phyloP scores from a whole-genome alignment of 2,113 vertebrate species.

The Neofelis nebulosa region DNA sequence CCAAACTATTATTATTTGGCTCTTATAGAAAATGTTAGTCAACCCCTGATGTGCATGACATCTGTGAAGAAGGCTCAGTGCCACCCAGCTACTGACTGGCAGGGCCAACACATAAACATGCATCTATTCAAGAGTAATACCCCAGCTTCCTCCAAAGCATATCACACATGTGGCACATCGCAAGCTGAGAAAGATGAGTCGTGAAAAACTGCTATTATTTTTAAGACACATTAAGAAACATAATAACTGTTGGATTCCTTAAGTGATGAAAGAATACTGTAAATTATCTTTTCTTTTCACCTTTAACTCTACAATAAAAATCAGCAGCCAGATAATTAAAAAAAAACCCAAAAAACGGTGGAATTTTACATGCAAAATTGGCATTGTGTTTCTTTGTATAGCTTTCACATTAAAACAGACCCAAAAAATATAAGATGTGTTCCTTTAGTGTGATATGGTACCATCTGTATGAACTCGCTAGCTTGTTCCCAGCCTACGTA shows the following conservation, averaged over 20 bases:
- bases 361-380: not conserved
- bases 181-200: not conserved
- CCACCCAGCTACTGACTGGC: not conserved
- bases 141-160: not conserved
- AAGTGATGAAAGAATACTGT: not conserved
- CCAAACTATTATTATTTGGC: not conserved
- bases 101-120: not conserved
- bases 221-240: not conserved
- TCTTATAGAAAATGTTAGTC: not conserved
- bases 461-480: not conserved
- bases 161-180: not conserved
- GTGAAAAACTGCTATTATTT: not conserved
- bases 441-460: not conserved
- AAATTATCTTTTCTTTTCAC: not conserved
- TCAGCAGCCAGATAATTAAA: not conserved
- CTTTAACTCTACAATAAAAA: constrained; percentile 3
- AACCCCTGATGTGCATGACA: not conserved
- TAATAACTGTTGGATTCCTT: not conserved
- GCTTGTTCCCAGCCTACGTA: not conserved
- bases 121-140: not conserved
- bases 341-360: not conserved
- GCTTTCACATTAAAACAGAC: not conserved
- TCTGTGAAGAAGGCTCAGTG: not conserved
- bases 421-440: not conserved
- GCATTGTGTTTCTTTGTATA: not conserved